Base-by-base conservation (phyloP, 2,113 vertebrate genomes). In the Tonatia bakeri region DNA sequence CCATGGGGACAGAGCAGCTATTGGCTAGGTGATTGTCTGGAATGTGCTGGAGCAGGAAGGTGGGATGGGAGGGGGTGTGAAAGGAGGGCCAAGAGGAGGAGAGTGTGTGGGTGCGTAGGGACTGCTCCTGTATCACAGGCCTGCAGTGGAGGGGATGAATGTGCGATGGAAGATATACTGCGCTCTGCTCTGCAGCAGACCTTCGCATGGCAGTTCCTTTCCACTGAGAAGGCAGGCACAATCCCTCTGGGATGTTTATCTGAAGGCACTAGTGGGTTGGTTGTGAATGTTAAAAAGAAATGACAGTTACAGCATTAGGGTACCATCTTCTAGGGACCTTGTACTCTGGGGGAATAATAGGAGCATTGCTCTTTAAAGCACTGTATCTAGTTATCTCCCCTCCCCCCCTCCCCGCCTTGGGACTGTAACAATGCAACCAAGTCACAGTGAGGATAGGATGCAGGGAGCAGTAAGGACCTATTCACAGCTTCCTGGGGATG, bases 261-360 rank as follows among this genome's bases (percentile, higher is more conserved):
- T 93, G 56, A 4, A 93, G 89, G 24, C 43, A 43, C 64, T 65
- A 17, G 43, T 72, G 67, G 14, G 9, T 67, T 81, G 28, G 9
- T 52, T 70, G 79, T 87, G 73, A 89, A 83, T 67, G 87, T 85
- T 91, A 45, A 79, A 96, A 69, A 92, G 59, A 82, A 96, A 85
- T 96, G 31, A 95, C 36, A 50, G 72, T 50, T 69, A 76, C 0
- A 72, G 75, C 83, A 65, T 40, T 70, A 69, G 91, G 92, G 54
- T 85, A 69, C 75, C 33, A 12, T 40, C 87, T 83, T 61, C 92
- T 54, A 96, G 86, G 67, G 72, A 79, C 22, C 43, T 89, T 65
- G 73, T 83, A 54, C 31, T 33, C 1, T 26, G 10, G 33, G 20
- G 26, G 47, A 89, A 94, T 43, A 94, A 88, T 28, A 64, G 82